Base-by-base conservation (phyloP, 2,888 invertebrate genomes). In the Morinoia aosen region DNA sequence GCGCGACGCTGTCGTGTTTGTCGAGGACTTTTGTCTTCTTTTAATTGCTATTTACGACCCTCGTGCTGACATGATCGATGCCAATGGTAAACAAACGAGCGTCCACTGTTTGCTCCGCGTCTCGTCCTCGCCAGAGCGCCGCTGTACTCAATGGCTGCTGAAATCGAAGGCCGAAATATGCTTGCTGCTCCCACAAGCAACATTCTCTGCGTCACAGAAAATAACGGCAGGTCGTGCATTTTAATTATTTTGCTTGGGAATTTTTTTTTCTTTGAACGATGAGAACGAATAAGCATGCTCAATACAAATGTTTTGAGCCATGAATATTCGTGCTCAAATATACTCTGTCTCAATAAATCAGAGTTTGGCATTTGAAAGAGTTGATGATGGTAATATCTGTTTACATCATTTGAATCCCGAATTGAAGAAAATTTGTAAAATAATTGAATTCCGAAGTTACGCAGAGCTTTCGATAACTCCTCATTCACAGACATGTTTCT, bases 11-110 rank as follows among this genome's bases (percentile, higher is more conserved):
- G 25, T 93, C 56, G 93, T 93, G 93, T 93, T 93, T 93, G 93
- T 48, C 57, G 57, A 57, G 58, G 93, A 93, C 93, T 93, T 57
- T 56, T 93, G 93, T 93, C 93, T 56, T 39, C 93, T 57, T 57
- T 93, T 93, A 93, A 93, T 93, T 19, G 93, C 93, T 93, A 93
- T 93, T 93, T 93, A 93, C 93, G 57, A 93, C 57, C 93, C 48
- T 57, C 48, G 57, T 57, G 93, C 57, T 39, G 93, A 93, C 93
- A 12, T 93, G 93, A 93, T 93, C 93, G 93, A 93, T 93, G 93
- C 57, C 48, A 33, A 58, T 93, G 93, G 57, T 93, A 93, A 93
- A 93, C 93, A 93, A 93, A 58, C 56, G 93, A 93, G 57, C n/a
- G 57, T 39, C n/a, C 93, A 12, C 1, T 90, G 90, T 90, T 90